Evolutionary conservation across 2,113 vertebrate species (phyloP).

Genomic region (rabbit (Oryctolagus cuniculus)): mOryCun1.1 NC_091437.1:52143001-52143500

Average conservation of each 20-base stretch:
- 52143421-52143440: neutral
- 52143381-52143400: neutral
- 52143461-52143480: neutral
- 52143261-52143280: neutral
- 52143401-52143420: neutral
- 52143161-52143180: neutral
- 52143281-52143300: neutral
- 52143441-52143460: neutral
- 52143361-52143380: neutral
- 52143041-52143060: neutral
- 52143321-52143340: neutral
- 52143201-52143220: neutral
- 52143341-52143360: neutral
- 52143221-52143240: neutral
- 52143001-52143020: conserved; percentile 52
- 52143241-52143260: neutral
- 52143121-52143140: neutral
- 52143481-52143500: neutral
- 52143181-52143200: neutral
- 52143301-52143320: neutral
- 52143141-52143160: neutral
- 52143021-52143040: neutral
- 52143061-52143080: conserved; percentile 24
- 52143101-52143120: neutral
- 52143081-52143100: conserved; percentile 13